These are phyloP conservation scores for Drosophila subsilvestris DNA, from an alignment of 2,888 invertebrate species.

Conservation along the genomic window DNA sequence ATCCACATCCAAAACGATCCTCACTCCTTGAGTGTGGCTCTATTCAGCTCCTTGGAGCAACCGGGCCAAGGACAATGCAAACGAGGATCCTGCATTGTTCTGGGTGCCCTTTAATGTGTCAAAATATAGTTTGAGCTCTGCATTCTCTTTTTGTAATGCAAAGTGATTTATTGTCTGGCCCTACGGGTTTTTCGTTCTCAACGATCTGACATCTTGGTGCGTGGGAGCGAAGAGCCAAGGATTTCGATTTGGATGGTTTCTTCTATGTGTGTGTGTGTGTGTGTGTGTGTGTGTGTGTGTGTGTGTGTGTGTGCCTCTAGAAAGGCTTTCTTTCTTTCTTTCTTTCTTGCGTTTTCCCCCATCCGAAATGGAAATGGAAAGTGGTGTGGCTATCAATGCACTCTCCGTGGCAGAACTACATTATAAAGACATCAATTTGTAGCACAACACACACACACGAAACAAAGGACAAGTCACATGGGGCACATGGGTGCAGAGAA, in stretches of 20 bases:
- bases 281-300: too few species aligned
- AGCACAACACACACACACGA: constrained; percentile 2
- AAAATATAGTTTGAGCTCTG: constrained; percentile 70
- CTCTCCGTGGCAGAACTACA: constrained; percentile 6
- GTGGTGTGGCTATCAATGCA: constrained; percentile 6
- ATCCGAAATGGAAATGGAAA: constrained; percentile 29
- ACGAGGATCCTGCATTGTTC: constrained; percentile 50
- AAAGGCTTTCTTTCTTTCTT: too few species aligned
- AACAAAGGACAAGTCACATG: neutral
- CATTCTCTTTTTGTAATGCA: constrained; percentile 60
- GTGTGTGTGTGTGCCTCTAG: too few species aligned
- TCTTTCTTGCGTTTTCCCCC: too few species aligned
- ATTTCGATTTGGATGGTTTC: neutral
- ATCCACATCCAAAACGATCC: neutral
- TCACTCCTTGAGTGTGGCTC: constrained; percentile 7
- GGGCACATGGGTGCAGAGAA: neutral
- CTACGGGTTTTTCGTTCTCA: constrained; percentile 17
- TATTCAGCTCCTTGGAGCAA: constrained; percentile 26
- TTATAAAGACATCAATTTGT: constrained; percentile 37
- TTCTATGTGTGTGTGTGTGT: too few species aligned
- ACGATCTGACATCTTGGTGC: constrained; percentile 36
- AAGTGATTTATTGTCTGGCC: constrained; percentile 72
- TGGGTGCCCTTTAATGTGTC: constrained; percentile 72
- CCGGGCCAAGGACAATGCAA: constrained; percentile 34
- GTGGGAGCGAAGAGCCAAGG: constrained; percentile 56